Evolutionary conservation across 2,797 vertebrate genomes (phyloP).

Genomic region (Sebastes oblongus): DNA sequence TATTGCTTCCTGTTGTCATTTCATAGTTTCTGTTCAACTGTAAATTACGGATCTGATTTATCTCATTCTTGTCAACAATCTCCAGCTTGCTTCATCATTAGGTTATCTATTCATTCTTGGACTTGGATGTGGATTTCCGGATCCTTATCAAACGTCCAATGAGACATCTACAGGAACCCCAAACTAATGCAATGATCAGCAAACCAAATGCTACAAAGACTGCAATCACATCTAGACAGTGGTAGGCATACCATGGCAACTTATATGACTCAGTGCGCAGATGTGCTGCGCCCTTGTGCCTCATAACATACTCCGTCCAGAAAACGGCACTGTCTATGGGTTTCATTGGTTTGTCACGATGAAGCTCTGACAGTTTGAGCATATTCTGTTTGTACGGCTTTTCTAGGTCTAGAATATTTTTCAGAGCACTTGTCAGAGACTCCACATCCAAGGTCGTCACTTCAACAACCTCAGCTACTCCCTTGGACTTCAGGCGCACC

Average conservation of each 20-base stretch:
- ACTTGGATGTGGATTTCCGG: conserved; percentile 37
- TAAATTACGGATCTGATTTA: not conserved
- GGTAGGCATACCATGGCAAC: conserved; percentile 63
- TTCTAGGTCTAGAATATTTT: conserved; percentile 56
- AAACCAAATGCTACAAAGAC: conserved; percentile 20
- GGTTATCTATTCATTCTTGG: conserved; percentile 43
- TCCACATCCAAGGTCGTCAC: conserved; percentile 56
- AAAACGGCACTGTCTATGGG: conserved; percentile 66
- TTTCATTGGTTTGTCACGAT: conserved; percentile 63
- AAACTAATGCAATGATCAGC: not conserved
- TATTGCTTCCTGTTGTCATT: not conserved
- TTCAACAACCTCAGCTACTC: conserved; percentile 54
- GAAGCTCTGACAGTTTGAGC: conserved; percentile 61
- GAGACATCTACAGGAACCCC: conserved; percentile 35
- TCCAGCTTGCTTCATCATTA: not conserved
- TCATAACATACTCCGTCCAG: conserved; percentile 71
- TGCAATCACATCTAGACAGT: conserved; percentile 60
- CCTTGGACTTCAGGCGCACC: conserved; percentile 47
- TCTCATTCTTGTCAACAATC: not conserved
- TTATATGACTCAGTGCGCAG: conserved; percentile 62
- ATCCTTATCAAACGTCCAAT: not conserved
- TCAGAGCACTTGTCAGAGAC: conserved; percentile 45
- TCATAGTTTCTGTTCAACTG: not conserved
- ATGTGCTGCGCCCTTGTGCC: conserved; percentile 65
- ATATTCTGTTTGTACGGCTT: conserved; percentile 64